Base-by-base conservation (phyloP, 2,888 invertebrate species). In the Cosmorhoe ocellata region DNA sequence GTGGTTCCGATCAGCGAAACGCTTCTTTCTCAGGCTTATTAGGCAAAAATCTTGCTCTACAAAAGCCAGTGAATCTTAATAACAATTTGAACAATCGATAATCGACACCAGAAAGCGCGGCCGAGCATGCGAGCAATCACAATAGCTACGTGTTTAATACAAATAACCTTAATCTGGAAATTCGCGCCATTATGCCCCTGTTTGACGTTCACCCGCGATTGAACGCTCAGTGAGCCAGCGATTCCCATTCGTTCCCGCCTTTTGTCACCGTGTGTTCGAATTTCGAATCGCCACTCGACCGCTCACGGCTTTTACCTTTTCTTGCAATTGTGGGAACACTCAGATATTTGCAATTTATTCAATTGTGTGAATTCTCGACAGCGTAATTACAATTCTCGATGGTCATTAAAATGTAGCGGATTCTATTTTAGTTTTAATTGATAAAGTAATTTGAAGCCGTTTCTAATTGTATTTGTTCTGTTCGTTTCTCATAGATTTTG, bases 111-210 rank as follows among this genome's bases (percentile, higher is more conserved):
- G 66, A 58, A 58, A 59, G 65, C 61, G 66, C 74, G 73, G 54
- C 68, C 67, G 70, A 70, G 76, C 77, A 73, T 61, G 73, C 70
- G 78, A 69, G 62, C 78, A 75, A 55, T 57, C 66, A 83, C 81
- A 85, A 84, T 66, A 69, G 67, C 66, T 67, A 62, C 74, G 70
- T 82, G 85, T 85, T 85, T 85, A 77, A 69, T 74, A 80, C 81
- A 85, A 86, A 87, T 83, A 87, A 80, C 76, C 73, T 79, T 81
- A 80, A 83, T 83, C 84, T 81, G 66, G 56, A 67, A 71, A 59
- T 74, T 78, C 75, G 68, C 72, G 69, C 68, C 73, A 69, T 72
- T 72, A 69, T 69, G 72, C 76, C 80, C 79, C 76, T 77, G 81
- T 80, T 81, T 82, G 77, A 67, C 74, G 70, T 75, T 74, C 72